These are phyloP conservation scores for Anguilla pacifica DNA, from an alignment of 2,797 vertebrate species.

Conservation along the genomic window DNA sequence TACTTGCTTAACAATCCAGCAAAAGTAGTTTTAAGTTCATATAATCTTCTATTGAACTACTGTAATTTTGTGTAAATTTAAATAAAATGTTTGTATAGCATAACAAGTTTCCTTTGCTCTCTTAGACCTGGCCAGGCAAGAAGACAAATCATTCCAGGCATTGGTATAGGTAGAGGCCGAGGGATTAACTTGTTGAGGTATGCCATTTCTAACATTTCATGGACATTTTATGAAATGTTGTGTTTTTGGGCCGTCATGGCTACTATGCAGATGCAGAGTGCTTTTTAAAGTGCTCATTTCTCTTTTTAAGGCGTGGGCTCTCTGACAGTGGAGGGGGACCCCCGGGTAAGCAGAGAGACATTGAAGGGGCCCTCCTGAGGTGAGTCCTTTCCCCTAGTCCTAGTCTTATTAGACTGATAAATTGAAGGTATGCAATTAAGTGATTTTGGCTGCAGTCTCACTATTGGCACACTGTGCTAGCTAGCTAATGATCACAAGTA, in stretches of 20 bases:
- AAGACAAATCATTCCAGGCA: constrained; percentile 84
- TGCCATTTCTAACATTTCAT: constrained; percentile 21
- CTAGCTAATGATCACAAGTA: not conserved
- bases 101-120: constrained; percentile 31
- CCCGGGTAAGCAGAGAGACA: constrained; percentile 97
- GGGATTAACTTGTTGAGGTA: constrained; percentile 93
- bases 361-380: constrained; percentile 94
- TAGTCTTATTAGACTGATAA: not conserved
- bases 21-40: not conserved
- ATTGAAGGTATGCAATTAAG: not conserved
- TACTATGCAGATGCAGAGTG: not conserved
- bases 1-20: not conserved
- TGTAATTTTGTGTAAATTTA: not conserved
- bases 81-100: not conserved
- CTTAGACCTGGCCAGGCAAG: constrained; percentile 88
- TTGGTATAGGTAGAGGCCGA: constrained; percentile 95
- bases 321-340: constrained; percentile 93
- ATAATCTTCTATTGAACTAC: not conserved
- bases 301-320: constrained; percentile 89
- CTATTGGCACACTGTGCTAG: not conserved
- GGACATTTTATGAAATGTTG: not conserved
- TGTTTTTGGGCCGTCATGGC: not conserved
- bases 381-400: constrained; percentile 48
- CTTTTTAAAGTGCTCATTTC: not conserved
- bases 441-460: not conserved